A percentile compares a stretch with the other conserved stretches of the same genome.
Evolutionary conservation across 2,113 vertebrate species (phyloP).

Genomic region (Vimba vimba): DNA sequence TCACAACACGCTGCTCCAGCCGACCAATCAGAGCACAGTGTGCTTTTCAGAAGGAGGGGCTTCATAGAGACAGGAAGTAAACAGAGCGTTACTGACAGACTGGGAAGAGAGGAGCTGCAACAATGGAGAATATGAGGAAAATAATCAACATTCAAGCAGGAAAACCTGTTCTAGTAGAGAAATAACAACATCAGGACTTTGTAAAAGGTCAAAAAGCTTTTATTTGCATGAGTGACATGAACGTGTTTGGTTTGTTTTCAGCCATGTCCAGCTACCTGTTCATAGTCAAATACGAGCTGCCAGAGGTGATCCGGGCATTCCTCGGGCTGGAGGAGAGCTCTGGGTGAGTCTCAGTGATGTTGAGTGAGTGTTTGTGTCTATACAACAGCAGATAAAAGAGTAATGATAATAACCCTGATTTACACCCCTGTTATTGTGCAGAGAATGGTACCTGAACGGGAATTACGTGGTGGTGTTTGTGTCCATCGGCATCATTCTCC

Average conservation of each 20-base stretch:
- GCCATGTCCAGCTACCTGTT: conserved; percentile 99
- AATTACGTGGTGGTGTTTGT: conserved; percentile 95
- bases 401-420: conserved; percentile 1
- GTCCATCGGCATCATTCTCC: conserved; percentile 90
- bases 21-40: too few relatives aligned
- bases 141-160: too few relatives aligned
- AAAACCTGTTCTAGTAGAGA: too few relatives aligned
- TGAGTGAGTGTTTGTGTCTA: not conserved
- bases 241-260: conserved; percentile 63
- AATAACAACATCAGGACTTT: too few relatives aligned
- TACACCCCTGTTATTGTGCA: conserved; percentile 56
- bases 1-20: too few relatives aligned
- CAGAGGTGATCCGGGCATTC: conserved; percentile 93
- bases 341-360: conserved; percentile 75
- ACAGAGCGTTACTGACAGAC: too few relatives aligned
- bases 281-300: conserved; percentile 98
- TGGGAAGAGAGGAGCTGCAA: too few relatives aligned
- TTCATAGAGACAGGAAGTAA: too few relatives aligned
- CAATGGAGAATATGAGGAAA: too few relatives aligned
- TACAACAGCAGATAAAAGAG: not conserved
- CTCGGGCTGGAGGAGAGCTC: conserved; percentile 86
- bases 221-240: not conserved
- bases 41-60: too few relatives aligned
- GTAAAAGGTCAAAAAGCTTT: too few relatives aligned
- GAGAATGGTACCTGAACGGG: conserved; percentile 95